phyloP scores from a whole-genome alignment of 2,113 vertebrate genomes.

The Zosterops lateralis region DNA sequence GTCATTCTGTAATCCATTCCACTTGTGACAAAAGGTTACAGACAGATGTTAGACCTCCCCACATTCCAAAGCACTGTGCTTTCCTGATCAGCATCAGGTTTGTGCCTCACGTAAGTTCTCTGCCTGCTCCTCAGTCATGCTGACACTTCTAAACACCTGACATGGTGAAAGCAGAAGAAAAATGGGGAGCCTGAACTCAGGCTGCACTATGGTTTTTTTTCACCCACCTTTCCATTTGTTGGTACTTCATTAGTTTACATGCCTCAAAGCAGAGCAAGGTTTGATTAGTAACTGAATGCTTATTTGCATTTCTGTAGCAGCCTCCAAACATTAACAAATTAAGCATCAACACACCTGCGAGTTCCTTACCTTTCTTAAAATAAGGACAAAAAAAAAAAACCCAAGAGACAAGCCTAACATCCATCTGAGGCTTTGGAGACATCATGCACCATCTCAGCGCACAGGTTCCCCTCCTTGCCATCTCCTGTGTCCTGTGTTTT shows the following conservation, averaged over 20 bases:
- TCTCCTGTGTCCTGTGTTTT: background rate
- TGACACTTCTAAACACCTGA: background rate
- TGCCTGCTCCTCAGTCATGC: background rate
- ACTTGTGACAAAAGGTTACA: conserved; percentile 9
- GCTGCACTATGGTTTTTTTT: background rate
- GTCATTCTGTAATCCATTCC: conserved; percentile 12
- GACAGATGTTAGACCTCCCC: background rate
- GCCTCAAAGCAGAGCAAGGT: background rate
- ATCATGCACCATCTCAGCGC: background rate
- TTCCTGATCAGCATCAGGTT: background rate
- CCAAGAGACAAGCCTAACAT: background rate
- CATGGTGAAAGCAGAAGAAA: background rate
- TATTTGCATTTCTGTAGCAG: background rate
- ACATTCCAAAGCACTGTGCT: background rate
- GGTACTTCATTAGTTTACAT: background rate
- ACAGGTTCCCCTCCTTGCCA: background rate
- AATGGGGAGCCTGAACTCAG: background rate
- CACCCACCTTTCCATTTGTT: background rate
- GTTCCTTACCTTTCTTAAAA: background rate
- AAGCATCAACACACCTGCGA: background rate
- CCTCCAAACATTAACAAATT: background rate
- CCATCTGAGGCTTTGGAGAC: background rate
- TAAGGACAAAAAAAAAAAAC: background rate
- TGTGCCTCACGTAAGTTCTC: background rate
- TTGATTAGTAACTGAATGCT: background rate